phyloP scores from a whole-genome alignment of 2,888 invertebrate genomes.

The Trichacis sp. region DNA sequence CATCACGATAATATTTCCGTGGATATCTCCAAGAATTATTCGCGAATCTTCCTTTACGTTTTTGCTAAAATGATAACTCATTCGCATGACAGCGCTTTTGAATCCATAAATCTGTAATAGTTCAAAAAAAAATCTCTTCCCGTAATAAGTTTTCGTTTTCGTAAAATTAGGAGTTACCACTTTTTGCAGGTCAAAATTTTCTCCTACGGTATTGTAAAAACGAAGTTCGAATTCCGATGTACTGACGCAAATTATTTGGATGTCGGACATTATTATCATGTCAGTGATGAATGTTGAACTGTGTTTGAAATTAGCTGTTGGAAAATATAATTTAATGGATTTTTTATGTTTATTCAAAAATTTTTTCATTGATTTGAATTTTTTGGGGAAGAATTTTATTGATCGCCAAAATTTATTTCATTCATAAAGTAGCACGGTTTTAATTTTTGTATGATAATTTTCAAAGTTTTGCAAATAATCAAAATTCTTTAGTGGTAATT shows the following conservation, averaged over 20 bases:
- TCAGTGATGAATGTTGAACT: conserved; percentile 81
- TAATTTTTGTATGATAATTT: too few relatives aligned
- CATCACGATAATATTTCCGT: conserved; percentile 78
- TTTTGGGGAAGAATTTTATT: too few relatives aligned
- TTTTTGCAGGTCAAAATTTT: conserved; percentile 79
- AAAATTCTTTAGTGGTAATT: too few relatives aligned
- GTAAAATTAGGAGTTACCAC: conserved; percentile 69
- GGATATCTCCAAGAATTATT: conserved; percentile 80
- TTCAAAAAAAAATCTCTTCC: too few relatives aligned
- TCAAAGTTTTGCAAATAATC: too few relatives aligned
- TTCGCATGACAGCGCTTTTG: conserved; percentile 72
- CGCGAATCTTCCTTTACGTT: conserved; percentile 73
- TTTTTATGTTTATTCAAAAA: too few relatives aligned
- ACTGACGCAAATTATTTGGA: conserved; percentile 81
- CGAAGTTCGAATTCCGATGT: conserved; percentile 83
- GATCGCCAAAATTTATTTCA: too few relatives aligned
- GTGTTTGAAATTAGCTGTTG: conserved; percentile 73
- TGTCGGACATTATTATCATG: conserved; percentile 80
- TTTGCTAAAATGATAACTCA: conserved; percentile 75
- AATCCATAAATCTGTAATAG: conserved; percentile 74
- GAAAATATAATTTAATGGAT: not conserved
- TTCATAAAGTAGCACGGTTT: too few relatives aligned
- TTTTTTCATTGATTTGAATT: too few relatives aligned
- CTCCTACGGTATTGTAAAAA: conserved; percentile 84
- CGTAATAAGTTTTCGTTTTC: too few relatives aligned